A percentile compares a stretch with the other conserved stretches of the same genome.
Evolutionary conservation across 1,140 invertebrate genomes (phyloP).

Genomic region (Probaryconus sp.): DNA sequence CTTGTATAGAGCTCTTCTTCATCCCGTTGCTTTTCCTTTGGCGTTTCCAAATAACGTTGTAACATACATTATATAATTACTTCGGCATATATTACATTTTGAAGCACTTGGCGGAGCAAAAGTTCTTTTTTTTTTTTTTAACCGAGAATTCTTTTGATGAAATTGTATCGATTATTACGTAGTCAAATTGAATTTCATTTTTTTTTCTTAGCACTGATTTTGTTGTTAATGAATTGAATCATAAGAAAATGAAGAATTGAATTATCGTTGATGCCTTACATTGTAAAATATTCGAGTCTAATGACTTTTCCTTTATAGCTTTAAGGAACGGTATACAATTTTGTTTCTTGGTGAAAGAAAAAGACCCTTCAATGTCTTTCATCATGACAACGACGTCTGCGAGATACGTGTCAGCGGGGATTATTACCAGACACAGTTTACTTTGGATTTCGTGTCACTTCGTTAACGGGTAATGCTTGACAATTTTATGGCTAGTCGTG

Average conservation of each 20-base stretch:
- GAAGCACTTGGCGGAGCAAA: background rate
- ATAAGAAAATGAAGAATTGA: too few species aligned
- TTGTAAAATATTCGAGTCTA: slow-evolving; percentile 42
- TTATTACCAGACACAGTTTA: slow-evolving; percentile 59
- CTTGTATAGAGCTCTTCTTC: slow-evolving; percentile 6
- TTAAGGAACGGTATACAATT: slow-evolving; percentile 34
- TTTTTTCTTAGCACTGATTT: slow-evolving; percentile 10
- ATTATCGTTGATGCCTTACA: too few species aligned
- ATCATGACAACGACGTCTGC: slow-evolving; percentile 57
- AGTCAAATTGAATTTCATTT: slow-evolving; percentile 10
- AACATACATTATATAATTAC: slow-evolving; percentile 37
- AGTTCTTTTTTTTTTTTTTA: background rate
- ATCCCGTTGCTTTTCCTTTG: slow-evolving; percentile 13
- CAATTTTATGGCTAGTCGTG: slow-evolving; percentile 58
- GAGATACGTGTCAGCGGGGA: slow-evolving; percentile 57
- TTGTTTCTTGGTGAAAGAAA: slow-evolving; percentile 46
- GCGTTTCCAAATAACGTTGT: slow-evolving; percentile 5
- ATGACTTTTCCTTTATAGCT: slow-evolving; percentile 36
- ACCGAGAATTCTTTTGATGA: slow-evolving; percentile 15
- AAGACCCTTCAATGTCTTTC: slow-evolving; percentile 52
- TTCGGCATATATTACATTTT: slow-evolving; percentile 3
- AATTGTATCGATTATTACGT: slow-evolving; percentile 10
- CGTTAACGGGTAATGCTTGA: slow-evolving; percentile 57
- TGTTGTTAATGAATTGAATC: too few species aligned
- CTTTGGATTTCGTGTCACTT: slow-evolving; percentile 63